Conservation (phyloP, 2,113 vertebrate species). For the Lichenostomus cassidix region DNA sequence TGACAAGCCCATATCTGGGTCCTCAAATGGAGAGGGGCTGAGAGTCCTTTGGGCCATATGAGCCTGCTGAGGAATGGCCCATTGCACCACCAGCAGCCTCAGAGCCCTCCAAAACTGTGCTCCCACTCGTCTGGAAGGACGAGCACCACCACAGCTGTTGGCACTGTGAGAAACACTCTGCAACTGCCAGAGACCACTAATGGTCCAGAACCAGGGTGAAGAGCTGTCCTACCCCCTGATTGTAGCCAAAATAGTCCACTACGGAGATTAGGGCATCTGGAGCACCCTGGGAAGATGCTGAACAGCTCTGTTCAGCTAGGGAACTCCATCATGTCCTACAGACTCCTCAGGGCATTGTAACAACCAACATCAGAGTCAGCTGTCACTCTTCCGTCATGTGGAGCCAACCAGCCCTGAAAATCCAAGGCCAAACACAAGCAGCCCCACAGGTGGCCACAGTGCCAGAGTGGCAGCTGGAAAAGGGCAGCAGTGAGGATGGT, state of each 20-base stretch:
- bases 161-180: background rate
- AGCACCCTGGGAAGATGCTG: background rate
- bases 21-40: background rate
- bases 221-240: background rate
- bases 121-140: background rate
- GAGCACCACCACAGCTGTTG: background rate
- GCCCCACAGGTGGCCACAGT: background rate
- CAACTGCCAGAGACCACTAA: background rate
- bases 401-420: background rate
- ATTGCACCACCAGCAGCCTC: background rate
- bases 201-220: background rate
- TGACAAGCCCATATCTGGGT: accelerated
- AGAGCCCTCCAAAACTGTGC: background rate
- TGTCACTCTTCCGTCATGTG: accelerated
- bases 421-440: background rate
- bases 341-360: background rate
- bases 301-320: background rate
- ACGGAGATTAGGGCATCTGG: background rate
- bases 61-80: background rate
- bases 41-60: background rate
- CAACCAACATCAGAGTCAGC: background rate
- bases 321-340: background rate
- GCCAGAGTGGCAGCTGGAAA: background rate
- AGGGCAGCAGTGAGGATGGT: background rate
- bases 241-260: background rate